Base-by-base conservation (phyloP, 2,797 vertebrate genomes). In the Syngnathus acus region DNA sequence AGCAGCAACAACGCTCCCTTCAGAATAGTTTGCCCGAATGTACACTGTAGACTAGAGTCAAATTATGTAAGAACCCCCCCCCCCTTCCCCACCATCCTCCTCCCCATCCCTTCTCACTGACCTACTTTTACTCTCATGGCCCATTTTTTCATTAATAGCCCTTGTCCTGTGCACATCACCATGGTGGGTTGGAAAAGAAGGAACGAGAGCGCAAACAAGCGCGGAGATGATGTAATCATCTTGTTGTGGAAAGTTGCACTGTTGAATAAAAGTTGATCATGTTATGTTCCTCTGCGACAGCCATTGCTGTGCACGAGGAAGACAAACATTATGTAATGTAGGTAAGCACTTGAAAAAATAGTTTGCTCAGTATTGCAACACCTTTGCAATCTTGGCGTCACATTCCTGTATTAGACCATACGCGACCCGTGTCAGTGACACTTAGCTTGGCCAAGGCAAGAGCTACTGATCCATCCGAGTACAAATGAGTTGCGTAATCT, bases 51-150 rank as follows among this genome's bases (percentile, higher is more conserved):
- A 32, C 32, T 32, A 4, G 82, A 79, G 80, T 73, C 80, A 76
- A 82, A 80, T 89, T 83, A 89, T 64, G 77, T 88, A 89, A 89
- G 82, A 26, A 2, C 23, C 23, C 23, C 65, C 65, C 57, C 68
- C 62, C 69, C 62, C 59, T 66, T 47, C n/a, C 65, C 62, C 65
- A 70, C 68, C 60, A 69, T 62, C 54, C 61, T 75, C 71, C 42
- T 32, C 72, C 66, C 82, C 70, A 64, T 76, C 70, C 76, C 65
- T 85, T 79, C 78, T 81, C 78, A 42, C 66, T 90, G 89, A 90
- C 91, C 91, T 91, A 91, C 87, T 92, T 92, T 89, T 79, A 77
- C 78, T 80, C 80, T 73, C 70, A 76, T 87, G 84, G 84, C 84
- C 16, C 13, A 16, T 47, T 17, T 6, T 6, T 14, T 14, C 88